These are phyloP conservation scores for Cecidostiba fungosa DNA, from an alignment of 2,888 invertebrate genomes.

Conservation along the genomic window DNA sequence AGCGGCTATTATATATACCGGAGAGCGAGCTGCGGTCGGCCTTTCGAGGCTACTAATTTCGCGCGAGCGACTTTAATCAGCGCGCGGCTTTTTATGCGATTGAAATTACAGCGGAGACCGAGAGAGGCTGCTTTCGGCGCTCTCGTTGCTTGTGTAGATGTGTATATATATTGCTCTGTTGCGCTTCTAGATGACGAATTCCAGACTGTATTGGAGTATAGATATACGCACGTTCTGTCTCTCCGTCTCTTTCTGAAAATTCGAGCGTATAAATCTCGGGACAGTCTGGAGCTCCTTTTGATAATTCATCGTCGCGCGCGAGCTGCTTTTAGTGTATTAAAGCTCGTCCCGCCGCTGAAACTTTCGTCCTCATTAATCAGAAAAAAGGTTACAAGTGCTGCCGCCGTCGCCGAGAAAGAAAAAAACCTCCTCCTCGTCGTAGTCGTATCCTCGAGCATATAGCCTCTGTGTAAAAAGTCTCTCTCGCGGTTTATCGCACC, in stretches of 20 bases:
- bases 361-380: slow-evolving; percentile 34
- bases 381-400: slow-evolving; percentile 28
- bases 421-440: slow-evolving; percentile 3
- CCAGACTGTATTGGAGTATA: background rate
- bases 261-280: background rate
- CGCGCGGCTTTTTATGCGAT: slow-evolving; percentile 10
- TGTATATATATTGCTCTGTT: too few relatives aligned
- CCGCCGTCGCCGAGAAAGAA: background rate
- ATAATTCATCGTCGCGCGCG: background rate
- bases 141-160: background rate
- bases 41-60: slow-evolving; percentile 31
- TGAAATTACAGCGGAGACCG: slow-evolving; percentile 27
- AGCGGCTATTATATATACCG: background rate
- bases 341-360: slow-evolving; percentile 16
- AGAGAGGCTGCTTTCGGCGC: background rate
- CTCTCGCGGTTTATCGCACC: slow-evolving; percentile 24
- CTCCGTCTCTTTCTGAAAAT: background rate
- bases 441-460: slow-evolving; percentile 3
- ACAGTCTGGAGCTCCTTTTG: background rate
- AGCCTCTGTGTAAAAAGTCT: background rate
- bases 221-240: background rate
- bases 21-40: slow-evolving; percentile 6
- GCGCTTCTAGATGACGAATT: background rate
- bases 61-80: slow-evolving; percentile 32
- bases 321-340: background rate